phyloP scores from a whole-genome alignment of 2,888 invertebrate genomes.

The Agonopterix alstromeriana region DNA sequence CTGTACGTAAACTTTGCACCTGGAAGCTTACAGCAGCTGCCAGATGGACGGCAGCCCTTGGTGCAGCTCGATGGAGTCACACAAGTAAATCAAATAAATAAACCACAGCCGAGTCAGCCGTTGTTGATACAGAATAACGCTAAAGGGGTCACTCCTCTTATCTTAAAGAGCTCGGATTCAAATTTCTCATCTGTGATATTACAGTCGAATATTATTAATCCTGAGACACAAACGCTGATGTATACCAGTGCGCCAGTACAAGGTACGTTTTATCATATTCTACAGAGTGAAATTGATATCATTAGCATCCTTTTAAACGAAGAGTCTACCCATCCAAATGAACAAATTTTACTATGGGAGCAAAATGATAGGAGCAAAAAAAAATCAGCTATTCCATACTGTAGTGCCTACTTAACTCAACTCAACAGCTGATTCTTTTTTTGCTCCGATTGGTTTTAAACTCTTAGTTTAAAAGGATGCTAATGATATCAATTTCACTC shows the following conservation, averaged over 20 bases:
- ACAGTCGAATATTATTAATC: conserved; percentile 79
- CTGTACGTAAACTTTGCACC: conserved; percentile 59
- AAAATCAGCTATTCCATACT: too few species aligned
- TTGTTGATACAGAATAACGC: conserved; percentile 53
- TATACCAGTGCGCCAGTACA: conserved; percentile 65
- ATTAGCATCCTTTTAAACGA: too few species aligned
- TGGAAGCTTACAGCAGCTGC: conserved; percentile 46
- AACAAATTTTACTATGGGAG: too few species aligned
- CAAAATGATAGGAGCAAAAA: too few species aligned
- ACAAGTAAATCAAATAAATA: conserved; percentile 35
- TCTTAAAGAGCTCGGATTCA: conserved; percentile 60
- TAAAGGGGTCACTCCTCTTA: conserved; percentile 55
- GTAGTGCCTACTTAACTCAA: too few species aligned
- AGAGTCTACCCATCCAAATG: too few species aligned
- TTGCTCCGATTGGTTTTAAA: too few species aligned
- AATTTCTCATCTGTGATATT: conserved; percentile 78
- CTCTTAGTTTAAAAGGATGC: too few species aligned
- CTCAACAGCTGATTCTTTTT: too few species aligned
- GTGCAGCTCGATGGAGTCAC: conserved; percentile 44
- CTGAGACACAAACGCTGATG: conserved; percentile 67
- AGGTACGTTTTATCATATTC: conserved; percentile 31
- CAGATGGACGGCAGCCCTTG: conserved; percentile 40
- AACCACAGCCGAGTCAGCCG: conserved; percentile 43
- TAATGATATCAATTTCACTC: too few species aligned
- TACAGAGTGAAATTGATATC: too few species aligned